Evolutionary conservation across 2,888 invertebrate species (phyloP).

Genomic region (Netelia inedita): DNA sequence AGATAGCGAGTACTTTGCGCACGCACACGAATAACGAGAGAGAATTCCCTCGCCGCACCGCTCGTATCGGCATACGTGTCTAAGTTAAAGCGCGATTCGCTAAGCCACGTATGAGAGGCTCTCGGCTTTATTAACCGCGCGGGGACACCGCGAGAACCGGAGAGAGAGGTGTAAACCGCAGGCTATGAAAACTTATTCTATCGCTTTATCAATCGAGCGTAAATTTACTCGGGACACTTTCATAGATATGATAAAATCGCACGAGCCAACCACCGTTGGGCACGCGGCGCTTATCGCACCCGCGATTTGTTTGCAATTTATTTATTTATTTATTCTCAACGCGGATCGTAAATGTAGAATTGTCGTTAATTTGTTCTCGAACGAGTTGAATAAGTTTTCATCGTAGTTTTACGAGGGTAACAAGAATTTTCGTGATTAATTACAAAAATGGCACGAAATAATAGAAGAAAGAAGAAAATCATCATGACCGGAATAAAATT

Average conservation of each 20-base stretch:
- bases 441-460: no score
- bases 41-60: slow-evolving; percentile 36
- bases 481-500: no score
- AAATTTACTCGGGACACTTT: slow-evolving; percentile 60
- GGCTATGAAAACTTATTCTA: slow-evolving; percentile 65
- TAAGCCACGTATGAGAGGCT: slow-evolving; percentile 60
- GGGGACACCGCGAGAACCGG: slow-evolving; percentile 8
- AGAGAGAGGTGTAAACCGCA: slow-evolving; percentile 51
- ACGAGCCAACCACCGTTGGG: not conserved
- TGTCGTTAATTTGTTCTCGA: not conserved
- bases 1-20: slow-evolving; percentile 54
- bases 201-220: slow-evolving; percentile 62
- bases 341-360: not conserved
- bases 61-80: slow-evolving; percentile 39
- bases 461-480: no score
- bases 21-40: not conserved
- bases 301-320: slow-evolving; percentile 15
- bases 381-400: not conserved
- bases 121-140: slow-evolving; percentile 61
- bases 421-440: no score
- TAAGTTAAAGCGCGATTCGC: slow-evolving; percentile 63
- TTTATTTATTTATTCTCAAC: not conserved
- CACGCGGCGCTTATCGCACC: slow-evolving; percentile 31
- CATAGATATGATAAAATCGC: slow-evolving; percentile 60
- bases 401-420: not conserved